These are phyloP conservation scores for Drosophila colorata DNA, from an alignment of 2,888 invertebrate genomes.

Conservation along the genomic window DNA sequence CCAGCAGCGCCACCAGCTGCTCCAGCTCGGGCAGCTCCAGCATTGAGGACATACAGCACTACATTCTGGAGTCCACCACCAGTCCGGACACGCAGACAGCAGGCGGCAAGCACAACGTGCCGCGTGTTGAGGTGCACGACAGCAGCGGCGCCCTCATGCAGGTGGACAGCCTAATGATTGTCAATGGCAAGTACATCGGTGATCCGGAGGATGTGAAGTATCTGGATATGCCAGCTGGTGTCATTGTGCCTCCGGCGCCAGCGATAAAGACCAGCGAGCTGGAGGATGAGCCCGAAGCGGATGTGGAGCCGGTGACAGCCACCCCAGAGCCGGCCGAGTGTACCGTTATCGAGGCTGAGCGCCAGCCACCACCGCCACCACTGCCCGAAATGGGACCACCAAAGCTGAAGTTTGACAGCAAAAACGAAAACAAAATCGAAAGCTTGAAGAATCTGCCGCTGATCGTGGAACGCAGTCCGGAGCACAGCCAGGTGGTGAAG, in stretches of 20 bases:
- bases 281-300: constrained; percentile 68
- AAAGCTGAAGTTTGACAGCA: constrained; percentile 83
- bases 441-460: constrained; percentile 84
- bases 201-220: constrained; percentile 85
- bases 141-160: constrained; percentile 89
- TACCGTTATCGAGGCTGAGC: constrained; percentile 76
- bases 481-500: constrained; percentile 76
- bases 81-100: constrained; percentile 85
- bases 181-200: constrained; percentile 85
- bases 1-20: constrained; percentile 75
- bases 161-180: constrained; percentile 87
- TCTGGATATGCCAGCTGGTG: constrained; percentile 84
- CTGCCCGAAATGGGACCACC: constrained; percentile 78
- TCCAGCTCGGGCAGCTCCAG: constrained; percentile 86
- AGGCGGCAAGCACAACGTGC: constrained; percentile 85
- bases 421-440: constrained; percentile 85
- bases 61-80: constrained; percentile 85
- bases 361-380: constrained; percentile 47
- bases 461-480: constrained; percentile 78
- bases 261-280: constrained; percentile 66
- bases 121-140: constrained; percentile 90
- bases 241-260: constrained; percentile 73
- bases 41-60: constrained; percentile 85
- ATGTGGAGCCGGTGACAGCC: constrained; percentile 80
- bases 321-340: constrained; percentile 81